Base-by-base conservation (phyloP, 1,140 invertebrate genomes). In the Ceratina japonica region DNA sequence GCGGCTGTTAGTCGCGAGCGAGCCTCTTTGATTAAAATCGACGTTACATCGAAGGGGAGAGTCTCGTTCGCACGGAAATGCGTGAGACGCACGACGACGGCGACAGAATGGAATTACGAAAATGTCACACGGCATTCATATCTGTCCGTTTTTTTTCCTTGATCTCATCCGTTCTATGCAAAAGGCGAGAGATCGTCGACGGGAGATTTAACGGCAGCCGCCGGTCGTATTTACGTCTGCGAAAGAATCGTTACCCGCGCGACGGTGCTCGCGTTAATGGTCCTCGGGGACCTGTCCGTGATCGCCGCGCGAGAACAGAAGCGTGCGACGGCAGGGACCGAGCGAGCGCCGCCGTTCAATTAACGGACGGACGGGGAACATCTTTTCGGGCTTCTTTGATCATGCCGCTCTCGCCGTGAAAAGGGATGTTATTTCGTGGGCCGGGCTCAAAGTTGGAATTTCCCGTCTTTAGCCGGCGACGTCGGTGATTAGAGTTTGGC, bases 191-290 rank as follows among this genome's bases (percentile, higher is more conserved):
- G 27, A 31, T 31, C 27, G 27, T 31, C 27, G 27, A 31, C 4
- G 27, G 4, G 27, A 31, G 27, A 31, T 31, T 31, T 31, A 31
- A 31, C n/a, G n/a, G n/a, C n/a, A n/a, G n/a, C n/a, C n/a, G n/a
- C 27, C 4, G 27, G 27, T 31, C 4, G 27, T 31, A 31, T 31
- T 31, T 31, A 31, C 27, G 27, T 31, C 27, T 31, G 27, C n/a
- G 27, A 31, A 31, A 31, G 27, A 31, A 31, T 31, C 27, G 27
- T 31, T 31, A 31, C 27, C 4, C 4, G 27, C 4, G 4, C 27
- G 10, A 24, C 15, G 16, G 20, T 31, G 52, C 59, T 18, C 52
- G 27, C 13, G 51, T 7, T 78, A 73, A 83, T 73, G 75, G 61
- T 52, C 54, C 13, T 44, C 27, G 27, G 18, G 1, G 61, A 56